A percentile compares a stretch with the other conserved stretches of the same genome.
These are phyloP conservation scores for Podotricha telesiphe DNA, from an alignment of 2,888 invertebrate genomes.

Conservation along the genomic window DNA sequence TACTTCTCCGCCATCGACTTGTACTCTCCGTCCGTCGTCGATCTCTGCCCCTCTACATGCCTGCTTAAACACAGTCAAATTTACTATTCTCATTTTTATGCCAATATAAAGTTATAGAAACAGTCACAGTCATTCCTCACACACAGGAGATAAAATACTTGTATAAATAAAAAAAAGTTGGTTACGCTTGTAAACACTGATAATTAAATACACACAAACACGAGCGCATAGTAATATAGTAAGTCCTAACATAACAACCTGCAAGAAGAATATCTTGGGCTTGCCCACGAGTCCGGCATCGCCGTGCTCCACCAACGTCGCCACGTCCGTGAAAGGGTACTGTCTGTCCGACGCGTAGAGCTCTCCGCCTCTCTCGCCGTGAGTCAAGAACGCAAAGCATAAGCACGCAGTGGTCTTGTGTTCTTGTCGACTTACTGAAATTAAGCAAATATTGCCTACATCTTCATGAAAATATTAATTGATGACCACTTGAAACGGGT, in stretches of 20 bases:
- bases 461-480: too few species aligned
- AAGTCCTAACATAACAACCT: conserved; percentile 47
- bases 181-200: too few species aligned
- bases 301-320: conserved; percentile 52
- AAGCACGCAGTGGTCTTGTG: conserved; percentile 63
- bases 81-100: too few species aligned
- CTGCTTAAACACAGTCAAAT: conserved; percentile 44
- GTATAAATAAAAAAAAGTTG: too few species aligned
- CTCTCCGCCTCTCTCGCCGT: conserved; percentile 58
- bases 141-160: too few species aligned
- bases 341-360: conserved; percentile 60
- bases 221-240: too few species aligned
- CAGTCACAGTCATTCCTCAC: too few species aligned
- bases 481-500: too few species aligned
- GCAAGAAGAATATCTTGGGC: conserved; percentile 66
- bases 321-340: conserved; percentile 56
- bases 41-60: conserved; percentile 62
- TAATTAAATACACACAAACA: too few species aligned
- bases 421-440: conserved; percentile 58
- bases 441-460: background rate
- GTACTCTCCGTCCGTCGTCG: conserved; percentile 59
- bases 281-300: conserved; percentile 55
- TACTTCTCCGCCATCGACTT: conserved; percentile 53
- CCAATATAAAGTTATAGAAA: too few species aligned
- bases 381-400: conserved; percentile 63